Evolutionary conservation across 2,888 invertebrate species (phyloP), one percentile per base, ranked within the genome.

Genomic region (Steinernema carpocapsae): DNA sequence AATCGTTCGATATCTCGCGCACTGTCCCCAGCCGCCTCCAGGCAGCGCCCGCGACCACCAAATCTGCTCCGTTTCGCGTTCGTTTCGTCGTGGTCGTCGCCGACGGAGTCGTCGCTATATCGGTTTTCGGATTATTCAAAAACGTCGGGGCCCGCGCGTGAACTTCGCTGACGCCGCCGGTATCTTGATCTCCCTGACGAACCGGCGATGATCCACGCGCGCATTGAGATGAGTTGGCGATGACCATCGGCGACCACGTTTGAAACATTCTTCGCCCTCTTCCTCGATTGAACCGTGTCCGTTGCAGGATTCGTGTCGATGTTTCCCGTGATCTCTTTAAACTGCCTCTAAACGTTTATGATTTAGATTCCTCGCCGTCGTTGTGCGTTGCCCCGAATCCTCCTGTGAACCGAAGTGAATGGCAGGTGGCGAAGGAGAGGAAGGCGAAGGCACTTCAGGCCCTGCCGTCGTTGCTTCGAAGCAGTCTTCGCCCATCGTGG

Each of bases 361-460:
- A 7, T 48, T 48, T 14, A 48, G 48, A 19, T 37, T 37, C 37
- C 48, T 48, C 6, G 19, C 19, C 48, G 48, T 48, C 48, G 48
- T 14, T 14, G 48, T 56, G 12, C 26, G 56, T 48, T 48, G 3
- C 48, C n/a, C 48, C n/a, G 19, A 2, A 17, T 19, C 48, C 48
- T 48, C 24, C 52, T 22, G 52, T 22, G 64, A 22, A 29, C 32
- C 56, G 26, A 56, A 56, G 64, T 64, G 22, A 26, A 64, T 64
- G 64, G 64, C 64, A 64, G 64, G 64, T 32, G 64, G 64, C 64
- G 64, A 64, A 64, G 64, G 64, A 64, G 64, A 64, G 64, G 64
- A 64, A 64, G 32, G 64, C 64, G 64, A 64, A 32, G 64, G 64
- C 17, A 26, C 64, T 37, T 32, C 64, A 1, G 64, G 64, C 37